Evolutionary conservation across 2,888 invertebrate genomes (phyloP), one percentile per base, ranked within the genome.

Genomic region (Gari tellinella): DNA sequence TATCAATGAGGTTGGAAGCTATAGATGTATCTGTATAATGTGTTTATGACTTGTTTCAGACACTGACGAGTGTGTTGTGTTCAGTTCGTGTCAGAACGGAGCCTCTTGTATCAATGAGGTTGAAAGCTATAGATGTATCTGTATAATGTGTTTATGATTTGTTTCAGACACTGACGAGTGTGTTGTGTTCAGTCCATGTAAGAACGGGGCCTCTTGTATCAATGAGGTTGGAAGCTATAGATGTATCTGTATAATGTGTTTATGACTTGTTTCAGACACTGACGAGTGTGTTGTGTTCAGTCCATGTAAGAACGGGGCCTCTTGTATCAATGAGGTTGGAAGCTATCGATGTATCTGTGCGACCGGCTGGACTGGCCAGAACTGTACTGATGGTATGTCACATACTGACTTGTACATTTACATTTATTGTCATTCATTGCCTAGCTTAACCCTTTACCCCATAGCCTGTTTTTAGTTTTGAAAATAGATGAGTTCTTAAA

Each of bases 91-190:
- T 58, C 61, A 60, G 41, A 81, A 81, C 46, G 58, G 72, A 45
- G 81, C 79, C 21, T 72, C 77, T 2, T 81, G 81, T 61, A 74
- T 81, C 12, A 81, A 81, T 43, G 69, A 72, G 26, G 65, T 74
- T 38, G 81, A 79, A 3, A 62, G 62, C 7, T 81, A 74, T 26
- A 56, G 74, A 8, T 81, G 81, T 61, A 68, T 76, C 14, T 81
- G 81, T 74, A 55, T 45, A 12, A 55, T 40, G n/a, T 56, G 19
- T 41, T 58, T 40, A 21, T 23, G 12, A 15, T 26, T 51, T 51
- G n/a, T 67, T 63, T 3, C 63, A 82, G 82, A 82, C 51, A 53
- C 61, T 10, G 68, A 82, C 56, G 82, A 82, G 48, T 82, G 82
- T 61, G 10, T 72, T 41, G 48, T 65, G 12, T 70, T 46, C 37